A percentile compares a stretch with the other conserved stretches of the same genome.
Conservation (phyloP, 2,113 vertebrate species). For the Hippocampus mohnikei region DNA sequence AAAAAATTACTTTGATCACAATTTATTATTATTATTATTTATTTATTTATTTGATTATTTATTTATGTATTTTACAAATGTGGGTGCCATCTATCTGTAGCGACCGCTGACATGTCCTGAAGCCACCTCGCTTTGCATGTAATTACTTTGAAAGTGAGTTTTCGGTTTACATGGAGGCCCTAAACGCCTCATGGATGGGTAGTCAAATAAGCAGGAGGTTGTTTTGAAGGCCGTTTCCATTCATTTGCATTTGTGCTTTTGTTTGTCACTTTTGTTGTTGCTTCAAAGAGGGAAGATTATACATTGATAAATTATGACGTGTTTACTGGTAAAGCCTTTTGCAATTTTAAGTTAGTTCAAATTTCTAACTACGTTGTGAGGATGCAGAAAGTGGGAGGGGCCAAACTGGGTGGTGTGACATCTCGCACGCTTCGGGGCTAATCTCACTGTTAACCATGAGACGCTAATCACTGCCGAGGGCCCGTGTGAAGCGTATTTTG, state of each 20-base stretch:
- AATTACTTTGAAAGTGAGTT: too few relatives aligned
- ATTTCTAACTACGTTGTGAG: not conserved
- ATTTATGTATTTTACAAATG: too few relatives aligned
- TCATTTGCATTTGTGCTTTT: not conserved
- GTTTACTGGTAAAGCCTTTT: too few relatives aligned
- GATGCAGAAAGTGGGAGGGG: not conserved
- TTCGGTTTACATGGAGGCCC: too few relatives aligned
- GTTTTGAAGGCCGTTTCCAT: not conserved
- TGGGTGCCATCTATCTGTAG: too few relatives aligned
- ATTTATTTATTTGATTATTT: too few relatives aligned
- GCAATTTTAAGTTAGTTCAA: too few relatives aligned
- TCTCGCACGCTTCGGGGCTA: not conserved
- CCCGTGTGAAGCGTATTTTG: not conserved
- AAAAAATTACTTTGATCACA: not conserved
- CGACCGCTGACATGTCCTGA: too few relatives aligned
- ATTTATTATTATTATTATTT: not conserved
- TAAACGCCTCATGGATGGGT: not conserved
- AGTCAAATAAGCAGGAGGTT: not conserved
- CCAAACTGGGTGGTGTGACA: not conserved
- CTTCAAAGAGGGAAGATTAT: not conserved
- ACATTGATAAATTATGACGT: too few relatives aligned
- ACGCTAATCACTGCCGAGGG: not conserved
- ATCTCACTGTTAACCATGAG: not conserved
- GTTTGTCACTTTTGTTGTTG: not conserved
- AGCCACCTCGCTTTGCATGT: too few relatives aligned